Evolutionary conservation across 2,113 vertebrate species (phyloP).

Genomic region (Hucho hucho): DNA sequence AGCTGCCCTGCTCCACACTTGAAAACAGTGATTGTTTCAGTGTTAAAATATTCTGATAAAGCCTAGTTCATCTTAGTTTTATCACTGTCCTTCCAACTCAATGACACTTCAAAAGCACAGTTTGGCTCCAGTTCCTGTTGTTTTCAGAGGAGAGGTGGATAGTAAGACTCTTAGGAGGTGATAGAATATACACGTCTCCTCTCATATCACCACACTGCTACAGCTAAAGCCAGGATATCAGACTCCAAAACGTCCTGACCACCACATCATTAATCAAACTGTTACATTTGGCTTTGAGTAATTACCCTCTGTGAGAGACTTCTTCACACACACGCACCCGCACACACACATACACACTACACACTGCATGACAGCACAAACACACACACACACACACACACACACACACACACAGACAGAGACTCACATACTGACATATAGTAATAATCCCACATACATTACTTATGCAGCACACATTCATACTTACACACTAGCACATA

Average conservation of each 20-base stretch:
- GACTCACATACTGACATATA: not conserved
- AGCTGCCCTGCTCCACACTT: not conserved
- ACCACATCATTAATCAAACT: conserved; percentile 74
- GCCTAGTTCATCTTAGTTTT: not conserved
- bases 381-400: conserved; percentile 10
- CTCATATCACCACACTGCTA: not conserved
- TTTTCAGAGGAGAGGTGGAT: not conserved
- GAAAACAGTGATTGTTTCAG: too few relatives aligned
- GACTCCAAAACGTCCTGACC: conserved; percentile 59
- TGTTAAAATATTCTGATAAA: too few relatives aligned
- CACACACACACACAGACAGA: not conserved
- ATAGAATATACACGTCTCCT: not conserved
- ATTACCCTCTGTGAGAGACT: conserved; percentile 56
- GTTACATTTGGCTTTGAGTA: conserved; percentile 68
- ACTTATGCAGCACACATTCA: not conserved
- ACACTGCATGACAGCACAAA: not conserved
- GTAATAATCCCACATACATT: not conserved
- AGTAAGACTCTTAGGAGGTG: not conserved
- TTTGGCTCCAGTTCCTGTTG: not conserved
- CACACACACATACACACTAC: not conserved
- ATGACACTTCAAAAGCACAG: conserved; percentile 1
- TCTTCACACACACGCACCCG: conserved; percentile 25
- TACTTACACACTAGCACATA: not conserved
- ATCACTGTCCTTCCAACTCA: not conserved
- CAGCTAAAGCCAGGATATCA: conserved; percentile 53